phyloP scores from a whole-genome alignment of 2,888 invertebrate genomes.

The Napeogenes inachia region DNA sequence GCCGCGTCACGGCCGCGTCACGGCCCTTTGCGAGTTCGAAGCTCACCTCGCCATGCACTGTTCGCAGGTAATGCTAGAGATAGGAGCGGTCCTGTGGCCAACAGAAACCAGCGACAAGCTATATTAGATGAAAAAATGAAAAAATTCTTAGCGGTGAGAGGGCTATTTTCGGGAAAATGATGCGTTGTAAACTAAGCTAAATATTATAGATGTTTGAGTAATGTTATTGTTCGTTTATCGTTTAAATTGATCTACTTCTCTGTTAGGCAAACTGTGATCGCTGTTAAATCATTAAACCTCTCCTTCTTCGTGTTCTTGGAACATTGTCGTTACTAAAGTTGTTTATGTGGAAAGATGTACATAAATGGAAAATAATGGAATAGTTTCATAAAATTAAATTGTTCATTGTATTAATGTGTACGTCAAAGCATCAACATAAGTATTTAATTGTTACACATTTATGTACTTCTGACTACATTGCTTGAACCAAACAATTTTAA shows the following conservation, averaged over 20 bases:
- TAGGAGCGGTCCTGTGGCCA: conserved; percentile 79
- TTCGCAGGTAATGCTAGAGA: conserved; percentile 78
- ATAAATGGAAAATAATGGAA: conserved; percentile 17
- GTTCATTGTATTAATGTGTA: conserved; percentile 9
- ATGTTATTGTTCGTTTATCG: conserved; percentile 48
- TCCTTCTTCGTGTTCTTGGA: conserved; percentile 32
- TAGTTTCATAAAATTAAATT: conserved; percentile 8
- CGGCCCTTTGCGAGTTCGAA: conserved; percentile 44
- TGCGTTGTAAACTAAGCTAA: conserved; percentile 67
- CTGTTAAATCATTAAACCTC: conserved; percentile 48
- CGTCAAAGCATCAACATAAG: conserved; percentile 1
- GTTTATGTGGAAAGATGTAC: conserved; percentile 30
- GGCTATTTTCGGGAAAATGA: conserved; percentile 51
- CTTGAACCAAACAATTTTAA: conserved; percentile 49
- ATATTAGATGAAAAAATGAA: conserved; percentile 95
- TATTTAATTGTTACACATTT: conserved; percentile 1
- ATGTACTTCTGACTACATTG: conserved; percentile 51
- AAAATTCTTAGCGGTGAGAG: conserved; percentile 94
- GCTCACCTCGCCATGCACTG: conserved; percentile 69
- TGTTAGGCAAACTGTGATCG: conserved; percentile 63
- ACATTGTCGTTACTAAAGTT: conserved; percentile 27
- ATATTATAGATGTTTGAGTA: conserved; percentile 64
- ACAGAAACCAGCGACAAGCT: conserved; percentile 88
- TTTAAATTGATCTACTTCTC: conserved; percentile 54
- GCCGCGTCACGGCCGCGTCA: conserved; percentile 35